Percentiles rank a stretch among this genome's conserved stretches.
These are phyloP conservation scores for Lamellibrachia columna DNA, from an alignment of 2,888 invertebrate species.

Conservation along the genomic window DNA sequence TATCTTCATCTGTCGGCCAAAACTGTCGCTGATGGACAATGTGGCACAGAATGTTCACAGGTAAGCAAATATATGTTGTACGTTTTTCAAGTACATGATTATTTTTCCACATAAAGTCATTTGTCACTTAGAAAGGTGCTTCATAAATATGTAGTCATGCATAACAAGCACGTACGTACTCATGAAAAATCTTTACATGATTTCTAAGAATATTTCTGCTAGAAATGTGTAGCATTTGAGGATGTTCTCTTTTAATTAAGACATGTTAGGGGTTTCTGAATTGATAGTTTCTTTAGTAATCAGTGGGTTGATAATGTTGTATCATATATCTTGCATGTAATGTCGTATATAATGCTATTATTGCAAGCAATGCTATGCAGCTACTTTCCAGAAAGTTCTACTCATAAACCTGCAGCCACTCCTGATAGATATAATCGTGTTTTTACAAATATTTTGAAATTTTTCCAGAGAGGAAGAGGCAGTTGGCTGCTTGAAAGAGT, in stretches of 20 bases:
- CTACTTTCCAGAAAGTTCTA: no score
- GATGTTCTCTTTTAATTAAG: not conserved
- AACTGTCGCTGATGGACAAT: slow-evolving; percentile 83
- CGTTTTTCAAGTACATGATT: not conserved
- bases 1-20: slow-evolving; percentile 87
- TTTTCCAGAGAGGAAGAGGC: slow-evolving; percentile 66
- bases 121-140: no score
- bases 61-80: slow-evolving; percentile 75
- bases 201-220: not conserved
- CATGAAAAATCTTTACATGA: no score
- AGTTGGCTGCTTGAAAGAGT: slow-evolving; percentile 74
- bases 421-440: no score
- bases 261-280: not conserved
- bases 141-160: no score
- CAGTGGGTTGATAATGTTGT: not conserved
- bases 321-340: not conserved
- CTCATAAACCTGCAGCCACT: no score
- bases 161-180: no score
- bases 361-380: no score
- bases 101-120: not conserved
- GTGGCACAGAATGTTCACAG: slow-evolving; percentile 80
- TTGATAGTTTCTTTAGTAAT: not conserved
- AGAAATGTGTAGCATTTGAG: not conserved
- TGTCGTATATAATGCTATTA: no score
- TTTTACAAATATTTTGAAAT: not conserved